These are phyloP conservation scores for Arothron firmamentum DNA, from an alignment of 2,113 vertebrate genomes.

Conservation along the genomic window DNA sequence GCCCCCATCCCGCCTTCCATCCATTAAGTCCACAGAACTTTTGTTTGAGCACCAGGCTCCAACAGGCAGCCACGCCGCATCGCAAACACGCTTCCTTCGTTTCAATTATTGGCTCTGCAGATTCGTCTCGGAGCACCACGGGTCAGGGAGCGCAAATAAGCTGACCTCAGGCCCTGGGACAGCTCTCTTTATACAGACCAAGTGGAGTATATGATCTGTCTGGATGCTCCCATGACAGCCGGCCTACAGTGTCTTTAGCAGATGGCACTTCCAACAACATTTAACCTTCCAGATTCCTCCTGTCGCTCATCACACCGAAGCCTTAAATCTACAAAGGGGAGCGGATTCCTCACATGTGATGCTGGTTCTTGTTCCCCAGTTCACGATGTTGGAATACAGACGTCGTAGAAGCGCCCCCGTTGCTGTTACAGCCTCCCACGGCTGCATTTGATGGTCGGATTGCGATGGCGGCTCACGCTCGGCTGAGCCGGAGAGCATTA, in stretches of 20 bases:
- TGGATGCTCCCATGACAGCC: slow-evolving; percentile 48
- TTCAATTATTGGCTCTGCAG: slow-evolving; percentile 57
- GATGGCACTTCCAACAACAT: slow-evolving; percentile 47
- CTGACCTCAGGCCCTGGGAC: slow-evolving; percentile 44
- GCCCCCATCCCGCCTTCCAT: slow-evolving; percentile 41
- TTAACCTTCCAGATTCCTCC: slow-evolving; percentile 6
- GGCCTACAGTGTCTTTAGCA: slow-evolving; percentile 44
- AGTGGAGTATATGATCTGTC: slow-evolving; percentile 49
- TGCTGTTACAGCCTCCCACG: no score
- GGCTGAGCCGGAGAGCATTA: slow-evolving; percentile 43
- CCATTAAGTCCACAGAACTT: slow-evolving; percentile 66
- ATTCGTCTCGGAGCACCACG: slow-evolving; percentile 43
- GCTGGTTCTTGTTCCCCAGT: no score
- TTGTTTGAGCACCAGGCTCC: slow-evolving; percentile 65
- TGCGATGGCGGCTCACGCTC: slow-evolving; percentile 66
- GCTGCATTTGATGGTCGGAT: slow-evolving; percentile 49
- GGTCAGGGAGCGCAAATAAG: slow-evolving; percentile 60
- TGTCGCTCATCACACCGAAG: no score
- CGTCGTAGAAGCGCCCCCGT: no score
- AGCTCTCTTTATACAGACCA: slow-evolving; percentile 36
- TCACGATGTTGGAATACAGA: background rate
- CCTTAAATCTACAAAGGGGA: no score
- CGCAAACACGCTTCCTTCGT: slow-evolving; percentile 60
- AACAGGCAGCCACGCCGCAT: slow-evolving; percentile 50
- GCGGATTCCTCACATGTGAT: no score